Percentiles rank a stretch among this genome's conserved stretches.
Evolutionary conservation across 2,113 vertebrate genomes (phyloP).

Genomic region (Caloenas nicobarica): DNA sequence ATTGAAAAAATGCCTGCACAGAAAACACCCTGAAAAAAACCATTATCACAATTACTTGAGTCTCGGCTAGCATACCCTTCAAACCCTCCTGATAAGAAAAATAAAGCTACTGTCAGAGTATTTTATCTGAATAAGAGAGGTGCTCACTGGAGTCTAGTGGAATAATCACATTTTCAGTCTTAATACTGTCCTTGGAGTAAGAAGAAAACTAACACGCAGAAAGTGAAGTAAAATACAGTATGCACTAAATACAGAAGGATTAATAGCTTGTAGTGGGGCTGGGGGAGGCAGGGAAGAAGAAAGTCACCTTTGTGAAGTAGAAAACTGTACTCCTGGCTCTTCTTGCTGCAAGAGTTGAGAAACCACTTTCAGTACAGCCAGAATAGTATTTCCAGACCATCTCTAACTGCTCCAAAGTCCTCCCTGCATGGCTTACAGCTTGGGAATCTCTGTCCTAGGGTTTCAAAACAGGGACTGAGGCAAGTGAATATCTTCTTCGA

Average conservation of each 20-base stretch:
- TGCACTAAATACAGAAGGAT: neutral
- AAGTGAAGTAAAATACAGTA: neutral
- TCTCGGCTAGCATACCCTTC: neutral
- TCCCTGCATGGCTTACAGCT: neutral
- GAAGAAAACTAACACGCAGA: neutral
- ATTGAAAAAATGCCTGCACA: neutral
- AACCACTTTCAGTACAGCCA: neutral
- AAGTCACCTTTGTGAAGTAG: neutral
- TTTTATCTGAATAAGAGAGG: neutral
- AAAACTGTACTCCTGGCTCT: neutral
- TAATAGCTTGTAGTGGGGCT: neutral
- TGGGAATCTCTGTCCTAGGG: neutral
- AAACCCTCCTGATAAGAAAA: neutral
- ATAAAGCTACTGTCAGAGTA: neutral
- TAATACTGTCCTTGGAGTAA: neutral
- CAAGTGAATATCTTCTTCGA: neutral
- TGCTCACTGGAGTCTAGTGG: neutral
- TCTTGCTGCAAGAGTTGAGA: neutral
- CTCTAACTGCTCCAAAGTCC: neutral
- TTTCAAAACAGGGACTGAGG: neutral
- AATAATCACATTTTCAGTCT: conserved; percentile 34
- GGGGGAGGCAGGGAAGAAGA: neutral
- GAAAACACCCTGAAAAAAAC: neutral
- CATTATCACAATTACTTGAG: neutral
- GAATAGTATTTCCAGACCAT: neutral